Evolutionary conservation across 2,797 vertebrate species (phyloP).

Genomic region (Enteromius argenteus): DNA sequence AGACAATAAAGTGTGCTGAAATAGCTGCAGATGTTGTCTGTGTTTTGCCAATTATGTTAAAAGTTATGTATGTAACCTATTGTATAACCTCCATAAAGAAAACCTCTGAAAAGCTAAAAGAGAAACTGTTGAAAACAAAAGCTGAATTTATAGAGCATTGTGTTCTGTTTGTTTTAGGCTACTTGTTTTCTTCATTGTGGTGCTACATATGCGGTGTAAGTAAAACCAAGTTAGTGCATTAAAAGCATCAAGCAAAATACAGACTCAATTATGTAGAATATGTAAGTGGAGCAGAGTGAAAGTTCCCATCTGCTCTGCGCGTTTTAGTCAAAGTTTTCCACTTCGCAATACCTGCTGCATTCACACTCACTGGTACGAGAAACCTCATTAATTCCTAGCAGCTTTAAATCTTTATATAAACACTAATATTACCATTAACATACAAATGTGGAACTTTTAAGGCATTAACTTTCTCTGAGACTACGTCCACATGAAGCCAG

Average conservation of each 20-base stretch:
- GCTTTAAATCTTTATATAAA: not conserved
- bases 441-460: not conserved
- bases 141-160: not conserved
- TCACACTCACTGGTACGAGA: not conserved
- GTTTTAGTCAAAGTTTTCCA: not conserved
- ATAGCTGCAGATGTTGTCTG: not conserved
- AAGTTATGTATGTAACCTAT: not conserved
- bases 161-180: not conserved
- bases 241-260: not conserved
- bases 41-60: not conserved
- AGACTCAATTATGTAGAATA: not conserved
- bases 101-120: not conserved
- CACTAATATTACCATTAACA: not conserved
- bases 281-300: not conserved
- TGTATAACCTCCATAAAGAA: not conserved
- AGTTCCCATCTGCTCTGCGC: not conserved
- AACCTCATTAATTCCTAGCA: not conserved
- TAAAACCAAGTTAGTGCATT: not conserved
- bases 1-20: not conserved
- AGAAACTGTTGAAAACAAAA: slow-evolving; percentile 3
- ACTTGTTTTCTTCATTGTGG: not conserved
- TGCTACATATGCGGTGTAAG: not conserved
- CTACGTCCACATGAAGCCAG: too few species aligned
- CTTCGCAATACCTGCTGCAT: not conserved
- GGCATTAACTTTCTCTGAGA: not conserved